Evolutionary conservation across 2,113 vertebrate genomes (phyloP).

Genomic region (Neomonachus schauinslandi): DNA sequence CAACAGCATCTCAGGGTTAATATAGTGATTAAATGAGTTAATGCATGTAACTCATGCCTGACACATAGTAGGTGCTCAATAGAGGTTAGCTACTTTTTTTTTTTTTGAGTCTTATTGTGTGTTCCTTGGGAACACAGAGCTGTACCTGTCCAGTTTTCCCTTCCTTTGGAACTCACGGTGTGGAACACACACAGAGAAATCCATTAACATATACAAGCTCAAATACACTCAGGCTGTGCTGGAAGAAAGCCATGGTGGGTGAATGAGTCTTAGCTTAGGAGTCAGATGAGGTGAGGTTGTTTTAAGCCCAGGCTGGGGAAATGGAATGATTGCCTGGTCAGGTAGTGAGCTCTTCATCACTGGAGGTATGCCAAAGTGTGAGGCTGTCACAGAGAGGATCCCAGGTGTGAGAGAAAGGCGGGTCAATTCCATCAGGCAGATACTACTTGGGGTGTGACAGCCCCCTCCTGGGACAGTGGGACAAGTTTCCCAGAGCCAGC

Average conservation of each 20-base stretch:
- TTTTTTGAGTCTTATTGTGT: not conserved
- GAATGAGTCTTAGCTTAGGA: not conserved
- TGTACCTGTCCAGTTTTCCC: not conserved
- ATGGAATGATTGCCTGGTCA: not conserved
- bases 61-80: not conserved
- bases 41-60: not conserved
- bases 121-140: not conserved
- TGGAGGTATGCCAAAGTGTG: not conserved
- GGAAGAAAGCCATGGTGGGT: not conserved
- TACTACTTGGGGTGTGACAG: not conserved
- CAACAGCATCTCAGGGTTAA: not conserved
- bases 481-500: not conserved
- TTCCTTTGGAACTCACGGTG: not conserved
- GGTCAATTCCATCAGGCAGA: not conserved
- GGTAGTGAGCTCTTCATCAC: not conserved
- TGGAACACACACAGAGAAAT: not conserved
- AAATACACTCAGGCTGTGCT: not conserved
- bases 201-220: fast-evolving
- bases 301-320: not conserved
- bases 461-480: not conserved
- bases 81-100: not conserved
- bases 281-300: not conserved
- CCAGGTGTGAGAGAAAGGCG: not conserved
- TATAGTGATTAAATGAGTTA: not conserved
- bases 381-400: not conserved